Conservation (phyloP, 2,113 vertebrate genomes). For the Zosterops japonicus region DNA sequence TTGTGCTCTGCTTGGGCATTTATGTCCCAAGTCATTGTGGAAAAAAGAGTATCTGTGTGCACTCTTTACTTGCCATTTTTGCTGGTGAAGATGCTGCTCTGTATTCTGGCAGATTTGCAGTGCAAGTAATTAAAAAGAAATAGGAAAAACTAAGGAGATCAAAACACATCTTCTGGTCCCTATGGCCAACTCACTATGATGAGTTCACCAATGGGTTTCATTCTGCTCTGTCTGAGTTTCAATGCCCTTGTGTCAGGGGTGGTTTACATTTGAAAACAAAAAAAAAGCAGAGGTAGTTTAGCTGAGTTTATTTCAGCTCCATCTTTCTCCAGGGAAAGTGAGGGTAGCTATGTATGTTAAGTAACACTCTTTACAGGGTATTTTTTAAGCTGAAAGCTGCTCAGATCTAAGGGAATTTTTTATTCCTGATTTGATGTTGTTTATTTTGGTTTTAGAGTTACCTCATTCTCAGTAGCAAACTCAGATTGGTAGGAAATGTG, state of each 20-base stretch:
- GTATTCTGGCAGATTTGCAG: not conserved
- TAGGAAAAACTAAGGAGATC: not conserved
- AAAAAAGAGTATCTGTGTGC: fast-evolving
- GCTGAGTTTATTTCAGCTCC: not conserved
- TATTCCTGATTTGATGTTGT: not conserved
- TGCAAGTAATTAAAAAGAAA: not conserved
- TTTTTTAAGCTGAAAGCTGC: not conserved
- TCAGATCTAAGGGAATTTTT: not conserved
- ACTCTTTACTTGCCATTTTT: not conserved
- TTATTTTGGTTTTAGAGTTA: not conserved
- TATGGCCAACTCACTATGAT: not conserved
- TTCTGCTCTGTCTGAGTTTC: not conserved
- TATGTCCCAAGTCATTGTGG: not conserved
- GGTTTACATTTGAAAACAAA: not conserved
- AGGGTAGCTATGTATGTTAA: not conserved
- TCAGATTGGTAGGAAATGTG: not conserved
- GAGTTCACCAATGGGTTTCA: not conserved
- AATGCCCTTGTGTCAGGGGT: not conserved
- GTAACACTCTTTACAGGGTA: fast-evolving
- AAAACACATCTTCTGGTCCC: not conserved
- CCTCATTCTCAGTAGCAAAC: not conserved
- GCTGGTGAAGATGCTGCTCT: not conserved
- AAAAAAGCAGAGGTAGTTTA: not conserved
- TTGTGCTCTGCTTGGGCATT: not conserved
- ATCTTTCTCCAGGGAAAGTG: not conserved